Conservation (phyloP, 2,888 invertebrate species). For the Chalcis sispes region DNA sequence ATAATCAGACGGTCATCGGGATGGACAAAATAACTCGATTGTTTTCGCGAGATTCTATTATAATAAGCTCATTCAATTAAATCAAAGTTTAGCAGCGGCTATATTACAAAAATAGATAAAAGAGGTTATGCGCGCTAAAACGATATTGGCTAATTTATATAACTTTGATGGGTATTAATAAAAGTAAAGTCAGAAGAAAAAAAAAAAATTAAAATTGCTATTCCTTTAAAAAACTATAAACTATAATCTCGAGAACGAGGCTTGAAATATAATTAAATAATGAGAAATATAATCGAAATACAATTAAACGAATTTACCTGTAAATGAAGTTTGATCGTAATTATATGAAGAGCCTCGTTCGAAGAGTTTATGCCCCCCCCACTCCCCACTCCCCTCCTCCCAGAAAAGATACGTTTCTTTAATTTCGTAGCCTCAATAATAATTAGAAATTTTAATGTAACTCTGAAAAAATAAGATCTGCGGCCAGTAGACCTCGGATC, state of each 20-base stretch:
- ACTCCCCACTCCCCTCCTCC: too few relatives aligned
- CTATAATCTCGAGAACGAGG: conserved; percentile 11
- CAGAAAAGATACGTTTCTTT: background rate
- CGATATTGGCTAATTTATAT: background rate
- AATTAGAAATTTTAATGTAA: background rate
- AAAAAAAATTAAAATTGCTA: conserved; percentile 15
- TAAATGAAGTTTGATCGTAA: too few relatives aligned
- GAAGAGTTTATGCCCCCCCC: too few relatives aligned
- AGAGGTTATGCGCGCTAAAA: background rate
- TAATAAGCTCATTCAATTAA: conserved; percentile 17
- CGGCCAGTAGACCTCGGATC: too few relatives aligned
- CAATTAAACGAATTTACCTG: too few relatives aligned
- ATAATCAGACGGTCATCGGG: too few relatives aligned
- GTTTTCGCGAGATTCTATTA: conserved; percentile 23
- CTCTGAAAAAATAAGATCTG: conserved; percentile 2
- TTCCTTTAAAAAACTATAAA: background rate
- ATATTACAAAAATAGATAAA: conserved; percentile 14
- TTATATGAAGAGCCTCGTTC: too few relatives aligned
- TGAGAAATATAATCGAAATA: too few relatives aligned
- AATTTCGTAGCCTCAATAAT: background rate
- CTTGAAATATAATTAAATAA: too few relatives aligned
- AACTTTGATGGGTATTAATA: background rate
- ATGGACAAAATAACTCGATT: too few relatives aligned
- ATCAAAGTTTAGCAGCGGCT: background rate
- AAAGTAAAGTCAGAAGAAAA: too few relatives aligned